Conservation (phyloP, 2,888 invertebrate species). For the Eupsilia transversa region DNA sequence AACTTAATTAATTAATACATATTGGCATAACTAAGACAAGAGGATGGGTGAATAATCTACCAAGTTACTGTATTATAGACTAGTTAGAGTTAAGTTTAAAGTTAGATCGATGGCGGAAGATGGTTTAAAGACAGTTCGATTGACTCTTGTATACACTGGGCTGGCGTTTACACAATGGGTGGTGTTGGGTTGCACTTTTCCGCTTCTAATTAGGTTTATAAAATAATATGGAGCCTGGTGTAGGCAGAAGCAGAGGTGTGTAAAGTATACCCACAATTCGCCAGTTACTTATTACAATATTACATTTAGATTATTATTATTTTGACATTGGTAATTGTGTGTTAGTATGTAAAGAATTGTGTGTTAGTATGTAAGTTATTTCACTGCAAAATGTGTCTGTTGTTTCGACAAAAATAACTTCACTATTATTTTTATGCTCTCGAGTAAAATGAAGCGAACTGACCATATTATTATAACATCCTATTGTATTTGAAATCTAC, state of each 20-base stretch:
- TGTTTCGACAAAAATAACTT: too few species aligned
- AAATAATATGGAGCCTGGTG: neutral
- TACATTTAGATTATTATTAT: too few species aligned
- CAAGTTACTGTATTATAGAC: conserved; percentile 39
- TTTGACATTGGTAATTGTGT: too few species aligned
- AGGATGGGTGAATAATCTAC: conserved; percentile 18
- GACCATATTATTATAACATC: too few species aligned
- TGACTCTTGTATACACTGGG: neutral
- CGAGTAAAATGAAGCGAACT: too few species aligned
- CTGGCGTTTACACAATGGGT: neutral
- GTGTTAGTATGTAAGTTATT: too few species aligned
- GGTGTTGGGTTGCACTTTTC: neutral
- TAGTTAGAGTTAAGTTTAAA: conserved; percentile 23
- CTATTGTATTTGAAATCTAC: too few species aligned
- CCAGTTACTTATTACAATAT: too few species aligned
- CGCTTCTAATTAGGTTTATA: neutral
- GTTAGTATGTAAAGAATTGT: too few species aligned
- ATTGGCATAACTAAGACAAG: conserved; percentile 40
- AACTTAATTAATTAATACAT: conserved; percentile 63
- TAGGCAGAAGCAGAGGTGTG: neutral
- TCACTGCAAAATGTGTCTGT: too few species aligned
- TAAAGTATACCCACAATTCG: neutral
- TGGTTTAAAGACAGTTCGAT: conserved; percentile 18
- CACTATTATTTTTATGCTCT: too few species aligned
- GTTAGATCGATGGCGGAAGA: conserved; percentile 37